These are phyloP conservation scores for Cataglyphis rosenhaueri DNA, from an alignment of 2,888 invertebrate genomes.

Conservation along the genomic window DNA sequence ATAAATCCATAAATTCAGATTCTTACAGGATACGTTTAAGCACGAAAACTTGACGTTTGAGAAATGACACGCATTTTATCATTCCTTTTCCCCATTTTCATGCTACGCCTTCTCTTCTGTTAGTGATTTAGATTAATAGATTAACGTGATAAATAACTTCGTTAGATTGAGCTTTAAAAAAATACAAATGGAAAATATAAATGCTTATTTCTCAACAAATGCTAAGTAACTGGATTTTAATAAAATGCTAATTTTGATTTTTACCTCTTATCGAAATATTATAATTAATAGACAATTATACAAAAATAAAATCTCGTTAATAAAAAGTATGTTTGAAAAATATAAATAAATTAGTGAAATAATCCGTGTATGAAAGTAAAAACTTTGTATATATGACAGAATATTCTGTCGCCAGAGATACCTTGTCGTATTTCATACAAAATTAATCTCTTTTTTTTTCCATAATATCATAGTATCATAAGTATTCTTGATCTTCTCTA, in stretches of 20 bases:
- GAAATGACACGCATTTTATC: constrained; percentile 32
- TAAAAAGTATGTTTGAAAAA: background rate
- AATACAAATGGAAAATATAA: constrained; percentile 2
- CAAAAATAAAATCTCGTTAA: background rate
- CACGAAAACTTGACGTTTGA: constrained; percentile 35
- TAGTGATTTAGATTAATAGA: background rate
- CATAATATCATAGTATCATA: constrained; percentile 11
- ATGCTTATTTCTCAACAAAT: constrained; percentile 1
- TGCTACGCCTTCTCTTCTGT: background rate
- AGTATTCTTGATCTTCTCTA: constrained; percentile 5
- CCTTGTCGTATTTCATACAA: background rate
- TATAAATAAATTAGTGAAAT: background rate
- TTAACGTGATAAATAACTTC: constrained; percentile 20
- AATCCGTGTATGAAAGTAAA: background rate
- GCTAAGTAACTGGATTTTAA: background rate
- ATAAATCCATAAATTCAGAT: constrained; percentile 48
- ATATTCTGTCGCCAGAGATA: background rate
- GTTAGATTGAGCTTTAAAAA: background rate
- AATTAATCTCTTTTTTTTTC: constrained; percentile 1
- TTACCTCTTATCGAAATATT: background rate
- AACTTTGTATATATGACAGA: background rate
- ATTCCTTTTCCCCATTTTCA: background rate
- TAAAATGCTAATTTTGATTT: background rate
- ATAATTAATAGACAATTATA: background rate
- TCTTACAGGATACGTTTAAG: constrained; percentile 37